phyloP scores from a whole-genome alignment of 2,888 invertebrate species.

The Alitta virens region DNA sequence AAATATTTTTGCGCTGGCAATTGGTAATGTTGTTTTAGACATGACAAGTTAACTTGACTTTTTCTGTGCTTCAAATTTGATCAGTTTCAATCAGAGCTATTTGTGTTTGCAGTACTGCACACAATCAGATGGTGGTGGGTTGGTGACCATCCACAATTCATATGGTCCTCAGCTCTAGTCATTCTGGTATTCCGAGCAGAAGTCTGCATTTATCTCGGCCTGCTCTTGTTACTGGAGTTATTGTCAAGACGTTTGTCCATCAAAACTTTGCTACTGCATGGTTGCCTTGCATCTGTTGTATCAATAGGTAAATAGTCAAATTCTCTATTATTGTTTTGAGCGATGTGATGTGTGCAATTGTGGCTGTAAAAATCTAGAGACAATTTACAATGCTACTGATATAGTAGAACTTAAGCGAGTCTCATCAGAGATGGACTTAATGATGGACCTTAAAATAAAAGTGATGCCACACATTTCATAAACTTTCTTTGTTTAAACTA shows the following conservation, averaged over 20 bases:
- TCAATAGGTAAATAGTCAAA: slow-evolving; percentile 66
- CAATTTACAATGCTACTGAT: no score
- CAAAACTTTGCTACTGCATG: slow-evolving; percentile 51
- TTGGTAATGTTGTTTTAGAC: slow-evolving; percentile 66
- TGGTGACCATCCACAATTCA: slow-evolving; percentile 72
- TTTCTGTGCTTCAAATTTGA: no score
- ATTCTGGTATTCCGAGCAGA: slow-evolving; percentile 90
- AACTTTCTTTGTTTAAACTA: no score
- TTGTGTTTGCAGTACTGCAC: slow-evolving; percentile 71
- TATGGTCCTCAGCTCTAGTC: slow-evolving; percentile 81
- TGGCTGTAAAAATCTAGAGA: no score
- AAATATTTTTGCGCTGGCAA: slow-evolving; percentile 87
- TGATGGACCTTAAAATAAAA: no score
- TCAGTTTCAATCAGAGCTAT: background rate
- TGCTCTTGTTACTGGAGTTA: slow-evolving; percentile 80
- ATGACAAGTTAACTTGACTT: no score
- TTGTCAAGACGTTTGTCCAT: slow-evolving; percentile 68
- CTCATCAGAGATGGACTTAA: no score
- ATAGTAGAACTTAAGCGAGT: no score
- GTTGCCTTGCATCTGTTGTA: slow-evolving; percentile 50
- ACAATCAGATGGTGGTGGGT: slow-evolving; percentile 83
- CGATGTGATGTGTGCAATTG: no score
- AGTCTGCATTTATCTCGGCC: slow-evolving; percentile 76
- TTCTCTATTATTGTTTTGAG: no score
- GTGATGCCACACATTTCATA: no score